phyloP scores from a whole-genome alignment of 1,140 invertebrate genomes.

The Apolygus lucorum region DNA sequence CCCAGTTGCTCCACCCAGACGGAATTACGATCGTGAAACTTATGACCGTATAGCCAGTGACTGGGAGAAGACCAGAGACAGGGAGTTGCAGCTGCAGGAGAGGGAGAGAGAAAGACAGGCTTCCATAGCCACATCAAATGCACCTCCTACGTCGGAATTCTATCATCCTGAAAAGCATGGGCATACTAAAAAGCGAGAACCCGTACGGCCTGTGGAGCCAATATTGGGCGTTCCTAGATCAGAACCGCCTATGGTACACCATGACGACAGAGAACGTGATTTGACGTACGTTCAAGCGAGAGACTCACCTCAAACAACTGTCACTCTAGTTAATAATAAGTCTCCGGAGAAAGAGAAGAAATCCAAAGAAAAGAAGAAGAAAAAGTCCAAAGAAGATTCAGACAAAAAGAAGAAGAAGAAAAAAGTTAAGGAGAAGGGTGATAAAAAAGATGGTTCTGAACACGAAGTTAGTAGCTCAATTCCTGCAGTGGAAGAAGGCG shows the following conservation, averaged over 20 bases:
- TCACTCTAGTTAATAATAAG: background rate
- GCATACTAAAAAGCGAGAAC: conserved; percentile 34
- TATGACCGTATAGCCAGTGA: conserved; percentile 17
- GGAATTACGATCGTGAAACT: conserved; percentile 7
- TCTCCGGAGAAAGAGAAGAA: conserved; percentile 40
- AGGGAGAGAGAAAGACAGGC: conserved; percentile 23
- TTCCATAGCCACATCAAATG: background rate
- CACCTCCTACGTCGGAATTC: conserved; percentile 20
- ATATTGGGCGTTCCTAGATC: background rate
- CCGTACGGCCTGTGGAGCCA: conserved; percentile 34
- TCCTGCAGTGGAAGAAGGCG: background rate
- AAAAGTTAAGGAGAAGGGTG: conserved; percentile 27
- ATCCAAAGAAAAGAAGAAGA: conserved; percentile 43
- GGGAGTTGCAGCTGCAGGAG: conserved; percentile 31
- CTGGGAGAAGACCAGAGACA: conserved; percentile 32
- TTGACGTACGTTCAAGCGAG: conserved; percentile 6
- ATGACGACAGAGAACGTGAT: conserved; percentile 28
- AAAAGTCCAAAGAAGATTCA: conserved; percentile 38
- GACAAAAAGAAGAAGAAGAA: conserved; percentile 32
- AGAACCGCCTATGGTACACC: conserved; percentile 34
- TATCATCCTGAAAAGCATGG: background rate
- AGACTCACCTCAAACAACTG: conserved; percentile 20
- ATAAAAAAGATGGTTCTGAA: conserved; percentile 24
- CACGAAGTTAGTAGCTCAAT: background rate
- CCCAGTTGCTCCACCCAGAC: background rate